These are phyloP conservation scores for Taenioides sp. DNA, from an alignment of 2,797 vertebrate species.

Conservation along the genomic window DNA sequence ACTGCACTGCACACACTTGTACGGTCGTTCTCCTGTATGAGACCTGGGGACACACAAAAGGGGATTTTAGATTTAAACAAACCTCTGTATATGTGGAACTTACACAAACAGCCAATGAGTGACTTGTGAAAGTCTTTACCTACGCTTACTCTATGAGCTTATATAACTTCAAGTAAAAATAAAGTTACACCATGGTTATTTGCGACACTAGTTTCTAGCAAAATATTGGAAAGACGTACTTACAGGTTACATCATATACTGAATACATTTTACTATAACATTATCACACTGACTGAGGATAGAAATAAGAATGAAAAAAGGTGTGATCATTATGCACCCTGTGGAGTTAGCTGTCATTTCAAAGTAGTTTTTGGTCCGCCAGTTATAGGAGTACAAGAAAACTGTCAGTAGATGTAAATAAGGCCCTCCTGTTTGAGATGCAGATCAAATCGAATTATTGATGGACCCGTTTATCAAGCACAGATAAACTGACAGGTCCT, in stretches of 20 bases:
- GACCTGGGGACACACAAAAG: slow-evolving; percentile 76
- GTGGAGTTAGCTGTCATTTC: background rate
- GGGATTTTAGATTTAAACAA: background rate
- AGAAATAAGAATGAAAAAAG: background rate
- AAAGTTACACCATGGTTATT: background rate
- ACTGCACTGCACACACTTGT: slow-evolving; percentile 95
- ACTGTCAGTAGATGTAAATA: slow-evolving; percentile 1
- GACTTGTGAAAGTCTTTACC: background rate
- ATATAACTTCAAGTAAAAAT: background rate
- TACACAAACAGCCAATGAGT: background rate
- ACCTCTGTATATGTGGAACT: background rate
- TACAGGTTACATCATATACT: background rate
- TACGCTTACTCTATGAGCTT: background rate
- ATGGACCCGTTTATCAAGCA: slow-evolving; percentile 5
- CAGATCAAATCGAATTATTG: too few species aligned
- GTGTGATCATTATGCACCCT: background rate
- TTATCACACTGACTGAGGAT: background rate
- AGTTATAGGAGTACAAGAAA: background rate
- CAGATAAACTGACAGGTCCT: background rate
- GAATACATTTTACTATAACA: too few species aligned
- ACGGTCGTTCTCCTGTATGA: slow-evolving; percentile 96
- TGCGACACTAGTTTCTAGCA: background rate
- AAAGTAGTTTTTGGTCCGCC: background rate
- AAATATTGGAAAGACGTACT: background rate
- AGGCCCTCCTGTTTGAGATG: background rate